Percentiles rank a stretch among this genome's conserved stretches.
phyloP scores from a whole-genome alignment of 2,888 invertebrate species.

The Onchidella celtica region DNA sequence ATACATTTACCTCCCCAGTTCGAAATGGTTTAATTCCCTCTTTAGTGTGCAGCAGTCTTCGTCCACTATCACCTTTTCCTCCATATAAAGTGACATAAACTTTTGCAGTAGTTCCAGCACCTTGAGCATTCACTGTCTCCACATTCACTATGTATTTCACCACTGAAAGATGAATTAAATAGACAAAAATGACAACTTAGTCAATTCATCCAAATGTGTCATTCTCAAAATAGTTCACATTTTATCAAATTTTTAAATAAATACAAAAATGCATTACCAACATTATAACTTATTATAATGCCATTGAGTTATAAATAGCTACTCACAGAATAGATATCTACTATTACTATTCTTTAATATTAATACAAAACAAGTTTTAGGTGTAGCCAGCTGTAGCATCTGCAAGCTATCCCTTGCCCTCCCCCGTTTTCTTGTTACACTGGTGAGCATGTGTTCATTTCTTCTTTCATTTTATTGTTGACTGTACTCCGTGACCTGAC shows the following conservation, averaged over 20 bases:
- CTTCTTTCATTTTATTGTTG: no score
- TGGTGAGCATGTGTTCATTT: no score
- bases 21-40: slow-evolving; percentile 60
- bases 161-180: slow-evolving; percentile 65
- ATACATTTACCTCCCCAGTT: slow-evolving; percentile 69
- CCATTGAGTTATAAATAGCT: no score
- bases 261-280: no score
- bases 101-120: slow-evolving; percentile 66
- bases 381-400: no score
- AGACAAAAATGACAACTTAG: no score
- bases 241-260: neutral
- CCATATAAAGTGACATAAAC: slow-evolving; percentile 70
- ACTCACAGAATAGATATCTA: neutral
- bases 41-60: slow-evolving; percentile 60
- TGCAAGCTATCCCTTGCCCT: no score
- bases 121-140: slow-evolving; percentile 67
- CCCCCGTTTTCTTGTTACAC: no score
- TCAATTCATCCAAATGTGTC: no score
- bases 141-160: slow-evolving; percentile 67
- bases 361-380: neutral
- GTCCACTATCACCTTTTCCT: slow-evolving; percentile 65
- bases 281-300: no score
- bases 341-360: neutral
- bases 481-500: no score
- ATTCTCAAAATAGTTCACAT: neutral